phyloP scores from a whole-genome alignment of 1,140 invertebrate species.

The Apis laboriosa region DNA sequence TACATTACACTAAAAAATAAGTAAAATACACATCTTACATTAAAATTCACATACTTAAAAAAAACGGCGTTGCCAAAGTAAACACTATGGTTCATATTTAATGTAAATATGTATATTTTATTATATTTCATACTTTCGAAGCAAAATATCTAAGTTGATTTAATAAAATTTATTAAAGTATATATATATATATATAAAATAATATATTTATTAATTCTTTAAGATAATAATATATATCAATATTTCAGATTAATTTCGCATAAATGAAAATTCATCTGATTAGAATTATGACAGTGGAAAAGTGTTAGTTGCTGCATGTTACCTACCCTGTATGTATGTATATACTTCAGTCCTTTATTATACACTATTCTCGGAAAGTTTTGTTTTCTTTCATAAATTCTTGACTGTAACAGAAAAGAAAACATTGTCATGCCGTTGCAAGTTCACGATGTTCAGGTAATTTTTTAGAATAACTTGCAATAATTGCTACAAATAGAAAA shows the following conservation, averaged over 20 bases:
- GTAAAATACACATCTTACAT: too few relatives aligned
- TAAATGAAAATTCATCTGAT: not conserved
- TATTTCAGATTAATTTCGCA: not conserved
- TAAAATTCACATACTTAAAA: too few relatives aligned
- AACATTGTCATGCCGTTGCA: conserved; percentile 57
- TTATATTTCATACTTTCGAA: not conserved
- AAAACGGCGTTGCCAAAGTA: too few relatives aligned
- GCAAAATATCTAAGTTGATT: not conserved
- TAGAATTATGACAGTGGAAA: not conserved
- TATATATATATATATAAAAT: too few relatives aligned
- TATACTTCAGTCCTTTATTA: conserved; percentile 1
- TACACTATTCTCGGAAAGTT: not conserved
- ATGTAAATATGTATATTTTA: too few relatives aligned
- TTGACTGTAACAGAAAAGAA: conserved; percentile 1
- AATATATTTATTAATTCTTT: not conserved
- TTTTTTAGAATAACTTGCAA: not conserved
- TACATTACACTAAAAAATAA: too few relatives aligned
- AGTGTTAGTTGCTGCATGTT: not conserved
- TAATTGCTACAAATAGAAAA: not conserved
- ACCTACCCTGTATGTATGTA: conserved; percentile 6
- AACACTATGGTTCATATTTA: too few relatives aligned
- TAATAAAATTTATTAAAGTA: not conserved
- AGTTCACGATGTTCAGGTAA: conserved; percentile 65
- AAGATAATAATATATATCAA: not conserved
- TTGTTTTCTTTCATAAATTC: conserved; percentile 36